Base-by-base conservation (phyloP, 2,113 vertebrate species). In the Talpa occidentalis region DNA sequence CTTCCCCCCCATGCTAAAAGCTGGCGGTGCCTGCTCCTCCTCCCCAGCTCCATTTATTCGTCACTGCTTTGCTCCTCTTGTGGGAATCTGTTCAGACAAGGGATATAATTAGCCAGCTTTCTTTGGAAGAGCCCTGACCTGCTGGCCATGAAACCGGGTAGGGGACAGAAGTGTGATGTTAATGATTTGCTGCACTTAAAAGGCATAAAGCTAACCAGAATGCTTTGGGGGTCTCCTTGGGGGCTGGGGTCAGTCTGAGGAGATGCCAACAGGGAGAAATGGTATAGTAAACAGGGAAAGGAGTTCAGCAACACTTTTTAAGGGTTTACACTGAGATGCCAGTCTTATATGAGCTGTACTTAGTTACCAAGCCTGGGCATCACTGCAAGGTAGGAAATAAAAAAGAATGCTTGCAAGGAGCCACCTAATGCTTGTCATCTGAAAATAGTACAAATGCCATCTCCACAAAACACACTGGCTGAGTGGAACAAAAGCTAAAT, bases 81-180 rank as follows among this genome's bases (percentile, higher is more conserved):
- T 28, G 93, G 35, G n/a, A 69, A 69, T 70, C 22, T 66, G 52
- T 73, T 84, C 42, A 49, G 86, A 93, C 37, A 3, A 64, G 70
- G 89, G 15, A 47, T 84, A 88, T 30, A 77, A 94, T 93, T 60
- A 79, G 94, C 52, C 66, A 69, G 59, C 44, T 64, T 92, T 88
- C 83, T 89, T 59, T 2, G 28, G 70, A 92, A 72, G 96, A 96
- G 76, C 77, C 83, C 77, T 96, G 97, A 95, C 93, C 94, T 72
- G 74, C 89, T 49, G 78, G 59, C 87, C 91, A 54, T 14, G 70
- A 69, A 85, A 60, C 92, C 66, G 80, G 62, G 95, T 87, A 92
- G 88, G 93, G 83, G 90, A 88, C 83, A 95, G 72, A 74, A 81
- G 56, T 35, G 77, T 73, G 92, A 77, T 37, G 90, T 89, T 93